phyloP scores from a whole-genome alignment of 2,797 vertebrate species.

The Semotilus atromaculatus region DNA sequence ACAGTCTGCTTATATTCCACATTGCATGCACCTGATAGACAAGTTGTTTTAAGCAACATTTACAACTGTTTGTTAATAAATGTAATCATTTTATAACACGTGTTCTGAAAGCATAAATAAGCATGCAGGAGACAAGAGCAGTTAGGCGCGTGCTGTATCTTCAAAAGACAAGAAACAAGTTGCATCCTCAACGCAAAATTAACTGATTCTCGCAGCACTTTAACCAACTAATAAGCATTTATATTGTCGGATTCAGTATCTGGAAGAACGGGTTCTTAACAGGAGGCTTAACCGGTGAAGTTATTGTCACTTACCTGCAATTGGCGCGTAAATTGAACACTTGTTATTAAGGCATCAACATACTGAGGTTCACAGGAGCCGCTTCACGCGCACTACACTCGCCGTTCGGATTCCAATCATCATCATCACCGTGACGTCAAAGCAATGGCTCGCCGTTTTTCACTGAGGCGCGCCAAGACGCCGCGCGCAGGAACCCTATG shows the following conservation, averaged over 20 bases:
- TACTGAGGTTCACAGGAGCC: constrained; percentile 88
- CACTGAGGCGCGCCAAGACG: constrained; percentile 27
- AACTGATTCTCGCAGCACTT: constrained; percentile 10
- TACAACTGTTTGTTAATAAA: constrained; percentile 4
- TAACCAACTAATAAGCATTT: neutral
- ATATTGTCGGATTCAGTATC: neutral
- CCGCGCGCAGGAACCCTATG: constrained; percentile 10
- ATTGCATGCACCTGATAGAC: constrained; percentile 40
- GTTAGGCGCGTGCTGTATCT: neutral
- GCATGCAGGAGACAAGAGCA: neutral
- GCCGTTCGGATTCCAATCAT: constrained; percentile 87
- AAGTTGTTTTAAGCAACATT: constrained; percentile 17
- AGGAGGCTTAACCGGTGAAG: neutral
- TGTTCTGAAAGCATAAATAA: neutral
- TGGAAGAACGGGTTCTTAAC: neutral
- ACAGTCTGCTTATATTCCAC: constrained; percentile 28
- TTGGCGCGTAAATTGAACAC: constrained; percentile 70
- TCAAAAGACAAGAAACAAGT: constrained; percentile 38
- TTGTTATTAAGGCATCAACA: constrained; percentile 80
- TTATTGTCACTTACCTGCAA: constrained; percentile 73
- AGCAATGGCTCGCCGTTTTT: constrained; percentile 73
- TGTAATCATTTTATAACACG: neutral
- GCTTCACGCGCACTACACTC: constrained; percentile 87
- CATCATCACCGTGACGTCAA: constrained; percentile 79
- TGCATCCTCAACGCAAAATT: constrained; percentile 5